These are phyloP conservation scores for Trissolcus japonicus DNA, from an alignment of 2,888 invertebrate species.

Conservation along the genomic window DNA sequence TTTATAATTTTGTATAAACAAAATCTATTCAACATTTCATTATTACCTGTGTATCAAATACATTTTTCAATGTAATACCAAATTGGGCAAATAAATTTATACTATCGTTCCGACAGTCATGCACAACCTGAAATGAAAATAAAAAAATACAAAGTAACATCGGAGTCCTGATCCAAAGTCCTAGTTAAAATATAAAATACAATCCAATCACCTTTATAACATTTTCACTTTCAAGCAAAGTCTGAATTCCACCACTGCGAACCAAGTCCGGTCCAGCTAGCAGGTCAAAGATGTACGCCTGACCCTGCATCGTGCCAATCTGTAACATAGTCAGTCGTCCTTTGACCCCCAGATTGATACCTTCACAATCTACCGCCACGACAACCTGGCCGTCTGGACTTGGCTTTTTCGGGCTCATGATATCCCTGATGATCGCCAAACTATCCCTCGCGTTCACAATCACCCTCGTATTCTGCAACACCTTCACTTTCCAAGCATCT, in stretches of 20 bases:
- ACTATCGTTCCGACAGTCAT: constrained; percentile 94
- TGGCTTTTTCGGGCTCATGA: constrained; percentile 78
- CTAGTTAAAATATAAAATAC: background rate
- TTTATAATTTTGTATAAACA: background rate
- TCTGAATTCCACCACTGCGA: constrained; percentile 86
- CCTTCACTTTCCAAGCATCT: constrained; percentile 88
- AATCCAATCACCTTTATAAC: constrained; percentile 83
- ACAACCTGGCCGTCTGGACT: constrained; percentile 75
- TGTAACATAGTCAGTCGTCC: constrained; percentile 92
- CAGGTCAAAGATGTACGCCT: constrained; percentile 91
- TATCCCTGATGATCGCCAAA: constrained; percentile 85
- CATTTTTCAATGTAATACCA: constrained; percentile 87
- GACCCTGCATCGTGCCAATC: constrained; percentile 88
- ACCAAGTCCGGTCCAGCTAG: constrained; percentile 89
- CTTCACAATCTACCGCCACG: constrained; percentile 94
- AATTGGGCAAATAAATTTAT: constrained; percentile 91
- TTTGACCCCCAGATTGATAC: constrained; percentile 92
- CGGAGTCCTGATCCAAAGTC: background rate
- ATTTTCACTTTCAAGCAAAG: constrained; percentile 86
- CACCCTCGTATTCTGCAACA: constrained; percentile 88
- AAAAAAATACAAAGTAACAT: background rate
- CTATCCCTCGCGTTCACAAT: constrained; percentile 88
- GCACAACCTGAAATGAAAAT: constrained; percentile 81
- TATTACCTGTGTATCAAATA: constrained; percentile 92
- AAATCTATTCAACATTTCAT: no score